Evolutionary conservation across 2,797 vertebrate species (phyloP), one percentile per base, ranked within the genome.

Genomic region (Mus spretus): DNA sequence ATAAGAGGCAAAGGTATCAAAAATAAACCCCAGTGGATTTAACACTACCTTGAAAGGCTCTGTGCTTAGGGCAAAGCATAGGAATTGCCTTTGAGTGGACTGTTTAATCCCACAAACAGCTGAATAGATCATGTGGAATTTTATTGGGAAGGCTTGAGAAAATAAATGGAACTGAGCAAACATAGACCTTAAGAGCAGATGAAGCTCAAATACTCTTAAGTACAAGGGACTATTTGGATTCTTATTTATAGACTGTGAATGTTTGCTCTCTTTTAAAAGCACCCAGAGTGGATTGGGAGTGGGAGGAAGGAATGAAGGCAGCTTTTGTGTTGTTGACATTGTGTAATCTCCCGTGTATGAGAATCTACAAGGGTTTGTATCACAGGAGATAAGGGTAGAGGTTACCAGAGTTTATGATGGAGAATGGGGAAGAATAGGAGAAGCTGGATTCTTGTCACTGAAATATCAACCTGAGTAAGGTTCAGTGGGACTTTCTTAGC

Each of bases 101-200:
- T 72, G 12, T 79, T 92, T 82, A 91, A 88, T 90, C 78, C 65
- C 65, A 57, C 77, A 90, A 47, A 88, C 50, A 92, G 63, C 44
- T 55, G 65, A 65, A 53, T 67, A 94, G 55, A 85, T 96, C 90
- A 31, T 0, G 4, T 80, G 77, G 63, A 91, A 80, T 96, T 96
- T 96, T 96, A 89, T 20, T 93, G 70, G 55, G n/a, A 83, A 93
- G 31, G 0, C 70, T 90, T 93, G 26, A 80, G 65, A 95, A 92
- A 91, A 82, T 86, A 97, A 83, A 87, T 19, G 2, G n/a, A 24
- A 53, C 50, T 28, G 53, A 89, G 53, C 19, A 95, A 84, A 91
- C 14, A 47, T 47, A 47, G 13, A 74, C 44, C 89, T 94, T 50
- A 81, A 82, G 86, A 84, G 63, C 31, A 89, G 31, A 61, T 13